phyloP scores from a whole-genome alignment of 2,888 invertebrate species.

The Eilema griseolum region DNA sequence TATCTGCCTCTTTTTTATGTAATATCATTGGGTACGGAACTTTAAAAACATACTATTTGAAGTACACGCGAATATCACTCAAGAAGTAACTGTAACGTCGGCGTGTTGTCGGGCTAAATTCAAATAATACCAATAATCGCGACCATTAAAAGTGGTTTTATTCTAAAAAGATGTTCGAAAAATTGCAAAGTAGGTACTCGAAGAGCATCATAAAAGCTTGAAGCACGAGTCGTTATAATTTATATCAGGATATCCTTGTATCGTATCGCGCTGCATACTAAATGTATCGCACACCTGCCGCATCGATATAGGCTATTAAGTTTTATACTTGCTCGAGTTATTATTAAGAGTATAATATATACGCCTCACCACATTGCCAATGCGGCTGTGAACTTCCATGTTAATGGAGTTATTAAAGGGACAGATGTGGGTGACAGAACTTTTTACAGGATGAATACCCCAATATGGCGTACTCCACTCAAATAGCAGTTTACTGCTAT shows the following conservation, averaged over 20 bases:
- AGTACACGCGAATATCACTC: too few species aligned
- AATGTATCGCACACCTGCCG: constrained; percentile 11
- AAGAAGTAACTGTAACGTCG: too few species aligned
- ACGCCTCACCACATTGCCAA: neutral
- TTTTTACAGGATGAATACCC: neutral
- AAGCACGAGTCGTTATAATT: neutral
- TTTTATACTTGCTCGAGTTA: neutral
- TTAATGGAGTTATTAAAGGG: neutral
- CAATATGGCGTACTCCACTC: too few species aligned
- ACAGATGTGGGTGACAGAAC: neutral
- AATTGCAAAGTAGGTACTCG: neutral
- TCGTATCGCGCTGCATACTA: neutral
- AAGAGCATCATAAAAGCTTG: neutral
- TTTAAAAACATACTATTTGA: too few species aligned
- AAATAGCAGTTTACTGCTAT: too few species aligned
- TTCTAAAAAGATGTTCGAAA: too few species aligned
- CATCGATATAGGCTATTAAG: constrained; percentile 1
- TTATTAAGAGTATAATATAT: neutral
- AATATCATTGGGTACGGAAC: too few species aligned
- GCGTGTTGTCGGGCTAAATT: too few species aligned
- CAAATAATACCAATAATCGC: too few species aligned
- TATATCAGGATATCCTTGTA: constrained; percentile 8
- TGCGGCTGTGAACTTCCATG: neutral
- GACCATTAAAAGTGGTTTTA: too few species aligned
- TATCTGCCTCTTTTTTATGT: too few species aligned